phyloP scores from a whole-genome alignment of 2,797 vertebrate genomes.

The Propithecus deckenii region DNA sequence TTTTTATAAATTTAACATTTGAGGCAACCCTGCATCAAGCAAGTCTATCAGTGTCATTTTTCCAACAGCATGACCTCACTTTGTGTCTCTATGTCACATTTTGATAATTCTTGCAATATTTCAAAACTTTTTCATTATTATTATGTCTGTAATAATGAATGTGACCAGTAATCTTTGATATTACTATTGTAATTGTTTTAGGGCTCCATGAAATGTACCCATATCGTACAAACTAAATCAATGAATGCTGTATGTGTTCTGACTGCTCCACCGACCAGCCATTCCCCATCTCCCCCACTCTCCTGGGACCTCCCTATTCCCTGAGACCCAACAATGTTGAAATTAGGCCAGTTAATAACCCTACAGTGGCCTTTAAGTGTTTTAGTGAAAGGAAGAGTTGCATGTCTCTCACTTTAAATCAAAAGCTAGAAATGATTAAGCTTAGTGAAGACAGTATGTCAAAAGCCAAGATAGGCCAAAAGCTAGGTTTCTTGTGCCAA shows the following conservation, averaged over 20 bases:
- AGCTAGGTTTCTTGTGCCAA: background rate
- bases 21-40: background rate
- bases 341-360: background rate
- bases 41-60: background rate
- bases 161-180: background rate
- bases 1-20: background rate
- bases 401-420: background rate
- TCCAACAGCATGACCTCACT: background rate
- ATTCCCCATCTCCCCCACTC: background rate
- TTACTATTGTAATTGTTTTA: background rate
- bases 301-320: background rate
- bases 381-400: background rate
- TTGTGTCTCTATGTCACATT: background rate
- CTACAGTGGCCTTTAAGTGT: background rate
- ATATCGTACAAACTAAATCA: background rate
- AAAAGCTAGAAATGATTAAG: background rate
- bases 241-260: background rate
- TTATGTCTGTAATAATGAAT: background rate
- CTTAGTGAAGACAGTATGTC: background rate
- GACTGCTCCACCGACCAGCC: background rate
- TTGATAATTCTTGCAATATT: background rate
- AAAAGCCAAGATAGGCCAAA: background rate
- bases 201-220: background rate
- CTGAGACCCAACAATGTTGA: background rate
- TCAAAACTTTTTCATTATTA: background rate